These are phyloP conservation scores for Darevskia mixta DNA, from an alignment of 2,797 vertebrate species.

Conservation along the genomic window DNA sequence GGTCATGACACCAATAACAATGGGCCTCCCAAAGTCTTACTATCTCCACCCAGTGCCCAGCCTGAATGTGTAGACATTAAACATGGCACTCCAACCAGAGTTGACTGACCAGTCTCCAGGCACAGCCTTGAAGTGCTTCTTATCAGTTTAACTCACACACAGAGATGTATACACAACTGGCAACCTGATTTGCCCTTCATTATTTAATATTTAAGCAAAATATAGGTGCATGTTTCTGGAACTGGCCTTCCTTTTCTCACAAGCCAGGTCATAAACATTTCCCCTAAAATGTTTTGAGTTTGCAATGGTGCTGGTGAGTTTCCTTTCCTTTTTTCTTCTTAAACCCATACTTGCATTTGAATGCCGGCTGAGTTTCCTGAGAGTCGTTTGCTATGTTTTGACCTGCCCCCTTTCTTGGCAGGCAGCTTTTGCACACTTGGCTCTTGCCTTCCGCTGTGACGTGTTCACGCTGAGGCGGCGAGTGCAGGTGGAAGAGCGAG, in stretches of 20 bases:
- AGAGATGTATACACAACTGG: not conserved
- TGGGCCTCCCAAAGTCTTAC: not conserved
- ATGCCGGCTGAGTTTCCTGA: not conserved
- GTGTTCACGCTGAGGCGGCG: constrained; percentile 69
- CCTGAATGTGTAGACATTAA: not conserved
- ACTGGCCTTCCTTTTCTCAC: not conserved
- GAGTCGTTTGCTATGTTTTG: not conserved
- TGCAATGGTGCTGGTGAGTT: not conserved
- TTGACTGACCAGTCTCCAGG: not conserved
- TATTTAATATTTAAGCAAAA: not conserved
- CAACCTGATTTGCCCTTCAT: constrained; percentile 1
- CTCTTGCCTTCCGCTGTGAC: constrained; percentile 70
- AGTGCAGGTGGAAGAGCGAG: constrained; percentile 86
- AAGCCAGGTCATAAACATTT: not conserved
- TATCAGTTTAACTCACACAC: no score
- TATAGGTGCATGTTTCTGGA: not conserved
- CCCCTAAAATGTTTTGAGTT: not conserved
- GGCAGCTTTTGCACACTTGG: constrained; percentile 73
- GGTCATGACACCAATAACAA: not conserved
- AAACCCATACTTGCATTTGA: not conserved
- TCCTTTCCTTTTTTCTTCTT: not conserved
- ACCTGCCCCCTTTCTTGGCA: not conserved
- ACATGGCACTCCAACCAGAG: not conserved
- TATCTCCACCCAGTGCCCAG: not conserved
- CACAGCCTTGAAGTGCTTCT: not conserved